Base-by-base conservation (phyloP, 2,113 vertebrate genomes). In the Planiliza haematocheilus region DNA sequence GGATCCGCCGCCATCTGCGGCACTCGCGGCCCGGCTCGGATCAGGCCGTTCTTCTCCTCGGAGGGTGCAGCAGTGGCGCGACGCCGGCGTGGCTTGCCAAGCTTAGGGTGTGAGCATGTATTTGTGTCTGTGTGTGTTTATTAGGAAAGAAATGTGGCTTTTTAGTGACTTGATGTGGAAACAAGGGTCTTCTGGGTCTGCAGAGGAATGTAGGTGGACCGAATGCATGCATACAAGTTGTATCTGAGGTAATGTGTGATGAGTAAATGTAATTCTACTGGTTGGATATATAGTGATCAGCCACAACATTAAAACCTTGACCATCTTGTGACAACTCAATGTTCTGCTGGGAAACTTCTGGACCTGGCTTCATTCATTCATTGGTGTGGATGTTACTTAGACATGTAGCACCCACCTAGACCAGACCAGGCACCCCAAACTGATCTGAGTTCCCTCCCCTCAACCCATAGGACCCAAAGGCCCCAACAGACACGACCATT, bases 1-100 rank as follows among this genome's bases (percentile, higher is more conserved):
- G 7, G 60, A 74, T 53, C 74, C 18, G 62, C 61, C 68, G 13
- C 73, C 42, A 70, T 73, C 74, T 81, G 78, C 39, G 65, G 3
- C 21, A 48, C 7, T 43, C 8, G 0, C 2, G 7, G 55, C 61
- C 52, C 13, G 17, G 50, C 52, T 68, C 12, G n/a, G 64, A 71
- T 75, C 53, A 69, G 53, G 53, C 41, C 8, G 10, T 42, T 73
- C 56, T 51, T 50, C 43, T 59, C 24, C 61, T 66, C 52, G 5
- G 55, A 65, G 79, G 66, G 56, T 69, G 8, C 30, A 10, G 63
- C 13, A 1, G 18, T 65, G 66, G 66, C 45, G 10, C 10, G 1
- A n/a, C 1, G 52, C 69, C 64, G 39, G 41, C 36, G 0, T 3
- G 30, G 30, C 2, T 24, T 7, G 72, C 70, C 79, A 62, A 73